Evolutionary conservation across 1,140 invertebrate genomes (phyloP).

Genomic region (Heliothis subflexa): DNA sequence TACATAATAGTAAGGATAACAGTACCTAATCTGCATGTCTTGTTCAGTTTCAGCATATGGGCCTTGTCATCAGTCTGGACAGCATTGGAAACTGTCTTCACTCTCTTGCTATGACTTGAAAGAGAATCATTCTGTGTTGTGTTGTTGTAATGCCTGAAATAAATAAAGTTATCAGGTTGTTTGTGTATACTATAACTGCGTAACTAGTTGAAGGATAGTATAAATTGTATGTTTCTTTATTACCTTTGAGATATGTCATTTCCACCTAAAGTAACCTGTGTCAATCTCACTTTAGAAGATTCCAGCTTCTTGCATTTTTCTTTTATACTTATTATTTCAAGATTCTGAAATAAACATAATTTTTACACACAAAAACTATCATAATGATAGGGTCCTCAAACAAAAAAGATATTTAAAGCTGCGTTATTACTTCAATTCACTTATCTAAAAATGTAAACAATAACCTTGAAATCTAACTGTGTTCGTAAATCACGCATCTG

Average conservation of each 20-base stretch:
- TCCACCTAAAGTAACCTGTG: constrained; percentile 70
- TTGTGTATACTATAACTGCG: neutral
- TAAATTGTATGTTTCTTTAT: neutral
- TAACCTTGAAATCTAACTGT: constrained; percentile 82
- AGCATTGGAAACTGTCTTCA: constrained; percentile 59
- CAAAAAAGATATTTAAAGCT: too few relatives aligned
- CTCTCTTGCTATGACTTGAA: constrained; percentile 52
- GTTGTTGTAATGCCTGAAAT: constrained; percentile 63
- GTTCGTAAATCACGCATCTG: constrained; percentile 75
- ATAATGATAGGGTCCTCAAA: too few relatives aligned
- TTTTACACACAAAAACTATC: too few relatives aligned
- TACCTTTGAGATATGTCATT: constrained; percentile 74
- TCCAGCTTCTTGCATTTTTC: constrained; percentile 81
- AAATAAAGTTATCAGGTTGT: neutral
- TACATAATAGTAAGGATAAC: neutral
- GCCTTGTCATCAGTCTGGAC: constrained; percentile 70
- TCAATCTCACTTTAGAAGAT: constrained; percentile 78
- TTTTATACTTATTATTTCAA: constrained; percentile 81
- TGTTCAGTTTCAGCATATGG: constrained; percentile 67
- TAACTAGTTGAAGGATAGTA: too few relatives aligned
- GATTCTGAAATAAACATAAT: constrained; percentile 62
- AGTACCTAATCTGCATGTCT: constrained; percentile 57
- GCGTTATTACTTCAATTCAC: neutral
- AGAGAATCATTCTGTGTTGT: constrained; percentile 50
- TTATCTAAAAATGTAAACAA: neutral